Evolutionary conservation across 2,888 invertebrate genomes (phyloP), one percentile per base, ranked within the genome.

Genomic region (Drosophila paramelanica): DNA sequence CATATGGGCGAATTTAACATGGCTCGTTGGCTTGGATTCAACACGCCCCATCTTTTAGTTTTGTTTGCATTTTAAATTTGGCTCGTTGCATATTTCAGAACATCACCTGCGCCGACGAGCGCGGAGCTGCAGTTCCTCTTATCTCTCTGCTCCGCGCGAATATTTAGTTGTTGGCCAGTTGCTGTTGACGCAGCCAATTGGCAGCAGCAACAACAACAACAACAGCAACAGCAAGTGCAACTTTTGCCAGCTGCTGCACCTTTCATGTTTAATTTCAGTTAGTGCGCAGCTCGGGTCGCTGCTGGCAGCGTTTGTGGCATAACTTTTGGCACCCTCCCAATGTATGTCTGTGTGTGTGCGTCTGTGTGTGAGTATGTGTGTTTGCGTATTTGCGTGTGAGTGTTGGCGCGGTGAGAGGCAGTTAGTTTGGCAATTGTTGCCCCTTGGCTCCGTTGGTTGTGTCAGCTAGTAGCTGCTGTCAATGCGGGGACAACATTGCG

Each of bases 261-360:
- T 84, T 84, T 88, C 87, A 84, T 88, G 87, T 83, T 83, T 87
- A 83, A 88, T 84, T 84, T 86, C 86, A 85, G 82, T 82, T 88
- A 88, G 82, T 88, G 77, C 77, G 75, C 66, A 49, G 38, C 61
- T 59, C 56, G 65, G 61, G 42, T 47, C 39, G 73, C 46, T 70
- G 60, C 58, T 5, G 52, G 61, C 61, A 14, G 25, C 13, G 49
- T 49, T 46, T 45, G 49, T 57, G 45, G 79, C 61, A 73, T 68
- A 62, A 67, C 61, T 76, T 67, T 79, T 51, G 52, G 68, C 45
- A 38, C 49, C 33, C 43, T 45, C 49, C 47, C 51, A 33, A 43
- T 39, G 53, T 41, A 7, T 46, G 53, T 41, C 6, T 46, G 20
- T 42, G n/a, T 31, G 27, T 27, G 33, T 59, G 43, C 10, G n/a